These are phyloP conservation scores for Chaetodon auriga DNA, from an alignment of 2,113 vertebrate genomes.

Conservation along the genomic window DNA sequence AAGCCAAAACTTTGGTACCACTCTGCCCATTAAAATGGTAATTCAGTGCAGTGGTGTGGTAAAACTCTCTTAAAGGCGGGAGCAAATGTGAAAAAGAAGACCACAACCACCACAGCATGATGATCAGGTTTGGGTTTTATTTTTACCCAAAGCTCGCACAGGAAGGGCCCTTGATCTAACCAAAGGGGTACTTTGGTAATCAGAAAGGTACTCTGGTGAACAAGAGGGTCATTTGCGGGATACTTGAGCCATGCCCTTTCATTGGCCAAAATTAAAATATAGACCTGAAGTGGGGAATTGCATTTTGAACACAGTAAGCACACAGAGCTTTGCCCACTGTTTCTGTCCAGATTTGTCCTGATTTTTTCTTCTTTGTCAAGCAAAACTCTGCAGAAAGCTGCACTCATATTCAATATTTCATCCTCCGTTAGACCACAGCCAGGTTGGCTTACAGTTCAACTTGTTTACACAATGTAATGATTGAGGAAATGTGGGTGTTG, in stretches of 20 bases:
- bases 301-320: background rate
- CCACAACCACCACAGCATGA: background rate
- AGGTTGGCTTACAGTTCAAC: background rate
- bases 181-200: background rate
- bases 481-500: background rate
- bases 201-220: background rate
- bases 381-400: background rate
- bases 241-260: too few relatives aligned
- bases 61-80: background rate
- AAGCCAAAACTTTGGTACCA: background rate
- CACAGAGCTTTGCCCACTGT: background rate
- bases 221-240: background rate
- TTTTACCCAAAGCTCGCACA: background rate
- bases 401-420: background rate
- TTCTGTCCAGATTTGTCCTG: background rate
- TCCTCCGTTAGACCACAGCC: background rate
- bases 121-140: background rate
- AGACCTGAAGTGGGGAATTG: background rate
- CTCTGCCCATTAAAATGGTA: background rate
- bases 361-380: background rate
- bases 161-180: background rate
- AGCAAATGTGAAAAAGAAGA: background rate
- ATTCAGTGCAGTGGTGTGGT: conserved; percentile 4
- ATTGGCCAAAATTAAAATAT: background rate
- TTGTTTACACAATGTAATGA: background rate